phyloP scores from a whole-genome alignment of 2,797 vertebrate species.

The Aphelocoma californica region DNA sequence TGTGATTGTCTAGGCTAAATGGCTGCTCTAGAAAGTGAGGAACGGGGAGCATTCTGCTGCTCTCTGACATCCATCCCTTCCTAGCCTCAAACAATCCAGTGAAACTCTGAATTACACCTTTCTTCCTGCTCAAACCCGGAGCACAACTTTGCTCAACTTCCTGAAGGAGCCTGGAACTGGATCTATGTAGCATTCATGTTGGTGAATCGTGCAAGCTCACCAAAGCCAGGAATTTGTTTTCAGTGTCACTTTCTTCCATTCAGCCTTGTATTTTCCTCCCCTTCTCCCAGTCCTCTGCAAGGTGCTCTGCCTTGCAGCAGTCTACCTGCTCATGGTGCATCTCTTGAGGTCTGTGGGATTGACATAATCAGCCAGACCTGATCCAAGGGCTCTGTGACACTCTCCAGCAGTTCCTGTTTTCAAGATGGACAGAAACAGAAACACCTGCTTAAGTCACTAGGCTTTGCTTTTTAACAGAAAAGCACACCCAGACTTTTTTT shows the following conservation, averaged over 20 bases:
- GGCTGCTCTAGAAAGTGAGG: constrained; percentile 8
- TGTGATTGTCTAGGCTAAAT: constrained; percentile 29
- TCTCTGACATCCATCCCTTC: not conserved
- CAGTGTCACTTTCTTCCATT: not conserved
- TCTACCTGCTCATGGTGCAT: not conserved
- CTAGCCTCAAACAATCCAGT: not conserved
- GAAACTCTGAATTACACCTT: constrained; percentile 8
- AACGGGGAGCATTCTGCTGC: not conserved
- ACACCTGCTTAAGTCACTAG: constrained; percentile 3
- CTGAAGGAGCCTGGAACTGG: constrained; percentile 12
- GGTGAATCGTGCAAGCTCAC: not conserved
- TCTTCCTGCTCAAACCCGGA: not conserved
- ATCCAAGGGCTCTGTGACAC: not conserved
- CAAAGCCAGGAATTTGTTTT: not conserved
- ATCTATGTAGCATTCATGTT: not conserved
- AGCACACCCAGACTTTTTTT: not conserved
- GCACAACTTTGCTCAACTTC: not conserved
- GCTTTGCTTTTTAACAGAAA: constrained; percentile 30
- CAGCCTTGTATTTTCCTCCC: not conserved
- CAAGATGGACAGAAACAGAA: not conserved
- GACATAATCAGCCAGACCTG: not conserved
- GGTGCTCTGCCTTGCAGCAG: not conserved
- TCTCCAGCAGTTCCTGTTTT: not conserved
- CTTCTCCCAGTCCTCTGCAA: not conserved
- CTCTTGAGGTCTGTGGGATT: not conserved